phyloP scores from a whole-genome alignment of 2,797 vertebrate genomes.

The Schizothorax lantsangensis region DNA sequence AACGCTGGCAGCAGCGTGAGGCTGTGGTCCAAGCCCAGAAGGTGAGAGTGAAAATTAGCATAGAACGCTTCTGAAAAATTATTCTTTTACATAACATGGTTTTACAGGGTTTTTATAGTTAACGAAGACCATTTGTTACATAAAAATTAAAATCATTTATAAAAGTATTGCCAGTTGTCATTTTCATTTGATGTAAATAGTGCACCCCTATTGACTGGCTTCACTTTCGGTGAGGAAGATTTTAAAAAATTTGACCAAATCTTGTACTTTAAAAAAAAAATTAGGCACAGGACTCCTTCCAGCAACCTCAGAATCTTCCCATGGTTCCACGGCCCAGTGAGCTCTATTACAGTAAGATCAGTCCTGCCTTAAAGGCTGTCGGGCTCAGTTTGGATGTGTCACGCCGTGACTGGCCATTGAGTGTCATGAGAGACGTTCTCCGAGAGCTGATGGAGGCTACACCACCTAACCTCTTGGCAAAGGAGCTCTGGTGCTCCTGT shows the following conservation, averaged over 20 bases:
- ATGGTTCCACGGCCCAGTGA: slow-evolving; percentile 97
- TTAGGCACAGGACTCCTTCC: slow-evolving; percentile 93
- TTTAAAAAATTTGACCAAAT: background rate
- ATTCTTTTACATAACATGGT: background rate
- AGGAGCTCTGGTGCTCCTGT: slow-evolving; percentile 99
- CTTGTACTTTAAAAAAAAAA: too few species aligned
- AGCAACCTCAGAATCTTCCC: slow-evolving; percentile 88
- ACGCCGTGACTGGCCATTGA: slow-evolving; percentile 94
- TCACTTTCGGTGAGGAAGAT: background rate
- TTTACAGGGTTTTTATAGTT: background rate
- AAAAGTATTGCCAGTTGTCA: too few species aligned
- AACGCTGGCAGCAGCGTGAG: slow-evolving; percentile 98
- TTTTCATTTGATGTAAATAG: background rate
- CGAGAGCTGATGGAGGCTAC: slow-evolving; percentile 96
- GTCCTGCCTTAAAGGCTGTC: slow-evolving; percentile 92
- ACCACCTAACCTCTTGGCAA: slow-evolving; percentile 95
- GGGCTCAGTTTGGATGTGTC: slow-evolving; percentile 95
- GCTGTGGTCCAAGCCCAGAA: slow-evolving; percentile 93
- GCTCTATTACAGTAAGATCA: slow-evolving; percentile 97
- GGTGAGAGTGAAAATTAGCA: slow-evolving; percentile 72
- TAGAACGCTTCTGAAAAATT: background rate
- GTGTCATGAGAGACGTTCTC: slow-evolving; percentile 94
- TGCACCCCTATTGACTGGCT: background rate
- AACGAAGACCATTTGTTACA: background rate
- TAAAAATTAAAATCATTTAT: background rate